Percentiles rank a stretch among this genome's conserved stretches.
These are phyloP conservation scores for Dendrocincla tyrannina DNA, from an alignment of 2,797 vertebrate species.

Conservation along the genomic window DNA sequence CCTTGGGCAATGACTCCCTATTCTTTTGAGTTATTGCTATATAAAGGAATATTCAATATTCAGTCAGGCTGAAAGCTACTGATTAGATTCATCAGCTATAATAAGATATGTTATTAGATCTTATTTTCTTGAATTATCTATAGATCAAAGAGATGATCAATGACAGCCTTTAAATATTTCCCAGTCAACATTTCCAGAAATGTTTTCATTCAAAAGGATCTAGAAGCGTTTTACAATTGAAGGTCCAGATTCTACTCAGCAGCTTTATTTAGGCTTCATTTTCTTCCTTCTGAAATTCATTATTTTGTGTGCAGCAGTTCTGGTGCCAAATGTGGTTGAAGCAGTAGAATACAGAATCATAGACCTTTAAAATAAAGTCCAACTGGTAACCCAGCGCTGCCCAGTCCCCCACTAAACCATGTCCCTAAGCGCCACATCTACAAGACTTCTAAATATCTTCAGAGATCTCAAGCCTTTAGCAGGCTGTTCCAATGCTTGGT, in stretches of 20 bases:
- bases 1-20: background rate
- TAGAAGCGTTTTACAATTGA: background rate
- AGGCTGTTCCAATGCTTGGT: background rate
- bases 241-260: background rate
- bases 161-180: constrained; percentile 13
- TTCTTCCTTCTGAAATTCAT: background rate
- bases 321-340: background rate
- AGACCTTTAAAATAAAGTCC: background rate
- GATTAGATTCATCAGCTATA: constrained; percentile 26
- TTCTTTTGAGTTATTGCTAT: constrained; percentile 13
- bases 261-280: background rate
- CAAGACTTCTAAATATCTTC: background rate
- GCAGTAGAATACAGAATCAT: background rate
- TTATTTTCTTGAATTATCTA: constrained; percentile 30
- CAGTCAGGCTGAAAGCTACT: constrained; percentile 30
- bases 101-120: constrained; percentile 10
- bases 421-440: background rate
- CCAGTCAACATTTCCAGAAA: constrained; percentile 1
- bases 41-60: constrained; percentile 23
- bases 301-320: background rate
- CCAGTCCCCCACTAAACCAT: background rate
- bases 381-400: background rate
- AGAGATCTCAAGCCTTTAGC: background rate
- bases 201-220: background rate
- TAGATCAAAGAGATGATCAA: constrained; percentile 28